Percentiles rank a stretch among this genome's conserved stretches.
Evolutionary conservation across 1,140 invertebrate species (phyloP).

Genomic region (Sarcophaga bullata): DNA sequence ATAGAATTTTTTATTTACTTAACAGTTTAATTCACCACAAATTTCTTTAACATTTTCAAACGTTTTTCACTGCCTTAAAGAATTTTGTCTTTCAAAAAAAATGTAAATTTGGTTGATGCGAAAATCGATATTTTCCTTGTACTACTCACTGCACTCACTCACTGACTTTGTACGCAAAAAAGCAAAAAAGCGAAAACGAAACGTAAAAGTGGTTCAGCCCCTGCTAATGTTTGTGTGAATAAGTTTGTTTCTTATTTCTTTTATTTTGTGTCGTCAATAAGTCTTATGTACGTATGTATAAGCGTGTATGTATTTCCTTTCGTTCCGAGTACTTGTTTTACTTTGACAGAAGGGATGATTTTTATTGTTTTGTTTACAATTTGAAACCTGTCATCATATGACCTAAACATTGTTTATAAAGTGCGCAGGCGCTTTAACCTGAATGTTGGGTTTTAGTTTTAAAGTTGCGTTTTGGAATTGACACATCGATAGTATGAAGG

Average conservation of each 20-base stretch:
- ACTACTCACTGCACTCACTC: constrained; percentile 26
- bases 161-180: constrained; percentile 45
- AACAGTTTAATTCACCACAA: not conserved
- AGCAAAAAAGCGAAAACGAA: constrained; percentile 44
- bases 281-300: not conserved
- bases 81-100: no score
- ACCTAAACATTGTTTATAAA: not conserved
- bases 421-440: constrained; percentile 2
- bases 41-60: not conserved
- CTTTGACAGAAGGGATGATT: constrained; percentile 30
- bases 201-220: constrained; percentile 33
- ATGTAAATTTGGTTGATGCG: constrained; percentile 24
- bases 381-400: constrained; percentile 34
- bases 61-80: no score
- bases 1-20: no score
- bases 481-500: no score
- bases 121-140: constrained; percentile 65
- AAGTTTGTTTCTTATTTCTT: not conserved
- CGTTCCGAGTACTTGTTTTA: not conserved
- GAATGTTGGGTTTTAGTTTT: not conserved
- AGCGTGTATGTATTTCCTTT: not conserved
- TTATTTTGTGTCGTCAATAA: constrained; percentile 16
- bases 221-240: not conserved
- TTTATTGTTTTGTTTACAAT: constrained; percentile 36
- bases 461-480: no score